These are phyloP conservation scores for Cranoglanis bouderius DNA, from an alignment of 2,113 vertebrate genomes.

Conservation along the genomic window DNA sequence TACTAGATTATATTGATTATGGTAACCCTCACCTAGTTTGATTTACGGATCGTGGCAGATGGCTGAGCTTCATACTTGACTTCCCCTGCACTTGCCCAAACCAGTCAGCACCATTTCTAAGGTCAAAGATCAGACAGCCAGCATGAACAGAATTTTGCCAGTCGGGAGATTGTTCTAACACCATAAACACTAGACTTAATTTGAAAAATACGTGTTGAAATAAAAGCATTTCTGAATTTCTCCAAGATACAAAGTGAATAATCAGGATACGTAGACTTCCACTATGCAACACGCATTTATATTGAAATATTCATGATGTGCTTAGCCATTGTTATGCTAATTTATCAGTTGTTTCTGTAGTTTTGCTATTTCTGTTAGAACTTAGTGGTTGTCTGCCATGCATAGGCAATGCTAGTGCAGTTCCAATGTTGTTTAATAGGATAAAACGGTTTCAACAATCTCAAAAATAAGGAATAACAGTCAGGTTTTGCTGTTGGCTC, in stretches of 20 bases:
- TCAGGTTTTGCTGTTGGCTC: neutral
- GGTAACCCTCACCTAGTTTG: conserved; percentile 33
- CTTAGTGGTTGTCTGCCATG: neutral
- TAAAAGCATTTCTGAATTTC: neutral
- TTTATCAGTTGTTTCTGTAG: neutral
- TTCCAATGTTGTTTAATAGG: neutral
- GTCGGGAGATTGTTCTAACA: conserved; percentile 14
- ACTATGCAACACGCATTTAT: neutral
- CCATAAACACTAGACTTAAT: neutral
- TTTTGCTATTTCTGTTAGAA: neutral
- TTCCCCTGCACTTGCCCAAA: conserved; percentile 49
- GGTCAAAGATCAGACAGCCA: conserved; percentile 37
- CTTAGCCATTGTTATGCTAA: neutral
- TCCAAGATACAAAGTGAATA: neutral
- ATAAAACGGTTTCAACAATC: neutral
- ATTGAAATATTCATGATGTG: neutral
- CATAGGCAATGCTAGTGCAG: neutral
- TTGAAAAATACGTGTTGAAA: neutral
- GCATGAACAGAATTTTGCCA: conserved; percentile 20
- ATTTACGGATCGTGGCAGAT: conserved; percentile 47
- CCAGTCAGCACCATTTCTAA: conserved; percentile 33
- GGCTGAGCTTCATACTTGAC: conserved; percentile 27
- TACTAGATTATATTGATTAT: conserved; percentile 47
- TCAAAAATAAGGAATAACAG: neutral
- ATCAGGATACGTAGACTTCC: no score